Percentiles rank a stretch among this genome's conserved stretches.
Evolutionary conservation across 2,888 invertebrate genomes (phyloP).

Genomic region (Tillus elongatus): DNA sequence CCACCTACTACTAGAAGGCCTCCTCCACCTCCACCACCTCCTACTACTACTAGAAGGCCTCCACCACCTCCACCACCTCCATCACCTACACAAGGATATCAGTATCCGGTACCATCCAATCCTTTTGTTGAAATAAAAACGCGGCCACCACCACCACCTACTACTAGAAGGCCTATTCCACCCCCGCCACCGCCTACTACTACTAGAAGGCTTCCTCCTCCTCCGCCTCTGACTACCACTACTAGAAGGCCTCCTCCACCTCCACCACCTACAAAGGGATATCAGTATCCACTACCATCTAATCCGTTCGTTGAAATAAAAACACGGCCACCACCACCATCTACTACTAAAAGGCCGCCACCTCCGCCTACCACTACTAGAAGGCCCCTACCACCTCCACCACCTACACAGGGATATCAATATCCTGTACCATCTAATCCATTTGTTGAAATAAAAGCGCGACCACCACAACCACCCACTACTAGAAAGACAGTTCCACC

Average conservation of each 20-base stretch:
- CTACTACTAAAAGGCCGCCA: background rate
- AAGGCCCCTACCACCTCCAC: too few relatives aligned
- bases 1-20: too few relatives aligned
- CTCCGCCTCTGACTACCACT: too few relatives aligned
- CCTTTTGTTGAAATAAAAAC: constrained; percentile 9
- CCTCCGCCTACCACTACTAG: background rate
- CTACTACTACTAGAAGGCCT: too few relatives aligned
- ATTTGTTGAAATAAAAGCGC: too few relatives aligned
- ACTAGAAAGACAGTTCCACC: background rate
- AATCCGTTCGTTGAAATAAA: constrained; percentile 9
- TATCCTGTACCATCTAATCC: too few relatives aligned
- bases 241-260: too few relatives aligned
- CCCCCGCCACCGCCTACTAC: too few relatives aligned
- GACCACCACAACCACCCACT: too few relatives aligned
- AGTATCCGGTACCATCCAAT: constrained; percentile 10
- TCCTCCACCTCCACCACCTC: too few relatives aligned
- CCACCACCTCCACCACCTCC: too few relatives aligned
- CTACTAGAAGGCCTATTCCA: background rate
- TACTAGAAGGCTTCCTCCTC: too few relatives aligned
- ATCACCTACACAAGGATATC: constrained; percentile 6
- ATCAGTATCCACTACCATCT: constrained; percentile 10
- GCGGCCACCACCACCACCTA: background rate
- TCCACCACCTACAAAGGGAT: constrained; percentile 6
- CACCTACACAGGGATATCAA: background rate
- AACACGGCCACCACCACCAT: background rate